Percentiles rank a stretch among this genome's conserved stretches.
Evolutionary conservation across 2,797 vertebrate species (phyloP).

Genomic region (Bryconaethiops microstoma): DNA sequence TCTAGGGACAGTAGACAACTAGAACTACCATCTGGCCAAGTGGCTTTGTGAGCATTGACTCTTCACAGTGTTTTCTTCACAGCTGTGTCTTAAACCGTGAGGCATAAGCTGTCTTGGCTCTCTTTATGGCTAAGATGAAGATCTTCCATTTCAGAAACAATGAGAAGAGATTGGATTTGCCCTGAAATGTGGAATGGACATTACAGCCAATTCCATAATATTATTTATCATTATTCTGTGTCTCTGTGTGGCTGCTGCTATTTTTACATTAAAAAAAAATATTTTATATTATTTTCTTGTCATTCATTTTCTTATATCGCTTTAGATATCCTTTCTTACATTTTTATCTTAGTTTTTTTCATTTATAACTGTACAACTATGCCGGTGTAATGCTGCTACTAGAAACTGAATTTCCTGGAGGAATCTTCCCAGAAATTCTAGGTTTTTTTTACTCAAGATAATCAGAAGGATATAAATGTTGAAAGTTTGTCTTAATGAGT

Average conservation of each 20-base stretch:
- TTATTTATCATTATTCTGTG: too few species aligned
- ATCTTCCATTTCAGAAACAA: not conserved
- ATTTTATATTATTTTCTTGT: too few species aligned
- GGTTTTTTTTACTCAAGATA: not conserved
- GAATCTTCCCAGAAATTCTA: too few species aligned
- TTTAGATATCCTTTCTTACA: too few species aligned
- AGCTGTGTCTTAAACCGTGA: not conserved
- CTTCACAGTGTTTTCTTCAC: not conserved
- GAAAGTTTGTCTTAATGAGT: not conserved
- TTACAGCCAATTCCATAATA: not conserved
- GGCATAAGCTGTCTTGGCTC: not conserved
- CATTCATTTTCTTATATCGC: too few species aligned
- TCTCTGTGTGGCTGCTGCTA: too few species aligned
- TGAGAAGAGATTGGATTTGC: not conserved
- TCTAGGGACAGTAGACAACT: not conserved
- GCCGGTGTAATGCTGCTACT: too few species aligned
- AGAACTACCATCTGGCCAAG: not conserved
- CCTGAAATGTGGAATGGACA: not conserved
- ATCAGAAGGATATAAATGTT: not conserved
- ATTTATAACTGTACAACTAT: too few species aligned
- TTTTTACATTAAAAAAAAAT: too few species aligned
- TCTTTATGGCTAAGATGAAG: not conserved
- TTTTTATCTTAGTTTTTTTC: too few species aligned
- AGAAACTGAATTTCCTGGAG: too few species aligned
- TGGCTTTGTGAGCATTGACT: not conserved